These are phyloP conservation scores for Archivesica marissinica DNA, from an alignment of 1,140 invertebrate species.

Conservation along the genomic window DNA sequence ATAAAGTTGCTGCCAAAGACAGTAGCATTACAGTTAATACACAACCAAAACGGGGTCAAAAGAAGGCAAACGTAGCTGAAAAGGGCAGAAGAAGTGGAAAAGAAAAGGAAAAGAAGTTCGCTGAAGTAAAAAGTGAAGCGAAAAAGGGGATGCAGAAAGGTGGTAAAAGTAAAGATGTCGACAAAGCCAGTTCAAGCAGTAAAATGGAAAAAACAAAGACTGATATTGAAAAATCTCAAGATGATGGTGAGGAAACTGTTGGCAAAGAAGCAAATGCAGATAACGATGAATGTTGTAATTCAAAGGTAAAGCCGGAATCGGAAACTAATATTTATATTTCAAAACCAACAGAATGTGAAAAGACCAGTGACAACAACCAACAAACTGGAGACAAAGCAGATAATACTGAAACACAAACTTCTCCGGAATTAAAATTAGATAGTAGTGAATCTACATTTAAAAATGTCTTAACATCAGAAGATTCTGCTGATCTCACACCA, in stretches of 20 bases:
- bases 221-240: neutral
- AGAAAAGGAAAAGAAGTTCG: conserved; percentile 43
- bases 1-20: neutral
- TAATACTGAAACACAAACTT: neutral
- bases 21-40: neutral
- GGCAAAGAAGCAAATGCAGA: neutral
- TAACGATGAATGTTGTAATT: neutral
- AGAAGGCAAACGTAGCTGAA: neutral
- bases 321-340: neutral
- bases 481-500: neutral
- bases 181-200: conserved; percentile 13
- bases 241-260: neutral
- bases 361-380: too few species aligned
- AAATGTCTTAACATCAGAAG: neutral
- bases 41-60: neutral
- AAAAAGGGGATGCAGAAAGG: conserved; percentile 15
- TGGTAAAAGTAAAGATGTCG: conserved; percentile 37
- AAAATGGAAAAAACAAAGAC: conserved; percentile 48
- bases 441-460: neutral
- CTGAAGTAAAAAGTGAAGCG: conserved; percentile 13
- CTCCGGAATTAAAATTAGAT: neutral
- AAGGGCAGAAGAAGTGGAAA: neutral
- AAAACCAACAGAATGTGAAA: too few species aligned
- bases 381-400: too few species aligned
- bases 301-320: neutral